These are phyloP conservation scores for Thalassarche chlororhynchos DNA, from an alignment of 2,113 vertebrate genomes.

Conservation along the genomic window DNA sequence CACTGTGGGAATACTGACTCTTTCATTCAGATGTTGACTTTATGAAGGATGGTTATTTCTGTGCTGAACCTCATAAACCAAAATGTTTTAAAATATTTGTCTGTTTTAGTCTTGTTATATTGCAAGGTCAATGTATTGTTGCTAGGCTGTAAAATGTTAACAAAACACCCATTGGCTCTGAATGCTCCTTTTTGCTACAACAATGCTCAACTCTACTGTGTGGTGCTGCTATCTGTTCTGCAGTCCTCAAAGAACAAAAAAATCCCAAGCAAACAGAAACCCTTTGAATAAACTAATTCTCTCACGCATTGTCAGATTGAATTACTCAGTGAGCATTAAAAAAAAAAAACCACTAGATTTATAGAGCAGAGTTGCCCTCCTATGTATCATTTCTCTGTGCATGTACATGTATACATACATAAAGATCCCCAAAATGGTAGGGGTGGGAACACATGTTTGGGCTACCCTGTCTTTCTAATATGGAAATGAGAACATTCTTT, in stretches of 20 bases:
- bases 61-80: neutral
- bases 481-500: neutral
- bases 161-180: neutral
- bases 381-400: neutral
- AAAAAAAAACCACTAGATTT: neutral
- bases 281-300: neutral
- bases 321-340: neutral
- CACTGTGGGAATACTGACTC: neutral
- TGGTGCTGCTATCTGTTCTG: neutral
- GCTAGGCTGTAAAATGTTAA: neutral
- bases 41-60: neutral
- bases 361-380: neutral
- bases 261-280: neutral
- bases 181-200: neutral
- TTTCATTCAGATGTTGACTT: neutral
- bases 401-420: neutral
- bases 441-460: neutral
- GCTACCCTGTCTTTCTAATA: neutral
- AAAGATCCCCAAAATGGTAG: neutral
- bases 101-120: neutral
- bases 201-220: neutral
- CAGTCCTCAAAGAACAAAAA: neutral
- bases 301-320: neutral
- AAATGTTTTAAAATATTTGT: neutral
- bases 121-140: neutral